Conservation (phyloP, 2,797 vertebrate genomes). For the Lagocephalus sceleratus region DNA sequence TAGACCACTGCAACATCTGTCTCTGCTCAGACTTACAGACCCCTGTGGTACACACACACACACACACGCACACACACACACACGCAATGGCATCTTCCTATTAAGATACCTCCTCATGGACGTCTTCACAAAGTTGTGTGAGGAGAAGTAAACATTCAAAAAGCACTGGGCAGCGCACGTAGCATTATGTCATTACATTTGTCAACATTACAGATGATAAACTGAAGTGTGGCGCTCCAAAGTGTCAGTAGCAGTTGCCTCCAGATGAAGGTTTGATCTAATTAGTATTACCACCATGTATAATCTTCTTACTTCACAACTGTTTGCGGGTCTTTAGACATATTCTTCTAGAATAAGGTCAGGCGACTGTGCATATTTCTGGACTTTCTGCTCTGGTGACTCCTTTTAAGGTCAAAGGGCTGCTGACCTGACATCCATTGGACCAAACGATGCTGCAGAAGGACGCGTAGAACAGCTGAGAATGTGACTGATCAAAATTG, state of each 20-base stretch:
- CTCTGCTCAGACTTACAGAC: conserved; percentile 32
- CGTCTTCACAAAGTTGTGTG: neutral
- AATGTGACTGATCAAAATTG: conserved; percentile 11
- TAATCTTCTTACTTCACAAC: too few relatives aligned
- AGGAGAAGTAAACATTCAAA: too few relatives aligned
- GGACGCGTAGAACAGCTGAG: conserved; percentile 24
- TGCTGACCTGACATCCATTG: conserved; percentile 45
- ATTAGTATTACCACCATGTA: too few relatives aligned
- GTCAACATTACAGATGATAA: too few relatives aligned
- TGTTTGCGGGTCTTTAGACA: too few relatives aligned
- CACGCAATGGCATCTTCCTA: conserved; percentile 25
- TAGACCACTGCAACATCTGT: conserved; percentile 42
- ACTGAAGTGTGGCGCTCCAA: too few relatives aligned
- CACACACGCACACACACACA: conserved; percentile 4
- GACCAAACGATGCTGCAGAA: conserved; percentile 52
- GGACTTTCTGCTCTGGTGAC: conserved; percentile 39
- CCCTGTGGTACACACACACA: conserved; percentile 8
- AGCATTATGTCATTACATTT: too few relatives aligned
- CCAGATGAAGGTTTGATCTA: too few relatives aligned
- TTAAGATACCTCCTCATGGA: conserved; percentile 19
- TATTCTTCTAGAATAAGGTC: too few relatives aligned
- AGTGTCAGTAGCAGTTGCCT: too few relatives aligned
- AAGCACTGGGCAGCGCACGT: too few relatives aligned
- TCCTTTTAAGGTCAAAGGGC: conserved; percentile 43
- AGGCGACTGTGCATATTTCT: conserved; percentile 5